phyloP scores from a whole-genome alignment of 2,797 vertebrate species.

The Apodemus agrarius region DNA sequence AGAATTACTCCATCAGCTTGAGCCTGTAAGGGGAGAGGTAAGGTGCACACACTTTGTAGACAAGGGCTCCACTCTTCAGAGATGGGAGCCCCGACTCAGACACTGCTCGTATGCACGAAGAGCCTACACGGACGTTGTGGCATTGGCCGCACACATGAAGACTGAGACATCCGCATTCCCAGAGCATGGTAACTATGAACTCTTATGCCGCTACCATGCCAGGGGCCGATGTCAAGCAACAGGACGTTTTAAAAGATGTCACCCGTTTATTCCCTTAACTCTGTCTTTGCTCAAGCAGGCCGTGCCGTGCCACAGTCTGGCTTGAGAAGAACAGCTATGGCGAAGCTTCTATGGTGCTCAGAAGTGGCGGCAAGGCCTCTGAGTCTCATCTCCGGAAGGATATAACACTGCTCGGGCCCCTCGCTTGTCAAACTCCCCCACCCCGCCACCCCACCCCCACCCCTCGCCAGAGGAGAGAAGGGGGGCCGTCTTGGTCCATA shows the following conservation, averaged over 20 bases:
- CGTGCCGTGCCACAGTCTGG: conserved; percentile 2
- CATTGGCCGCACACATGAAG: neutral
- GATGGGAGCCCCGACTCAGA: neutral
- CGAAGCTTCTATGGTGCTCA: neutral
- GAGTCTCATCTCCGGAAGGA: conserved; percentile 13
- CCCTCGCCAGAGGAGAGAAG: neutral
- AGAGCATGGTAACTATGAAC: neutral
- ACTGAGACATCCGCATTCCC: neutral
- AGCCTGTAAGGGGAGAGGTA: conserved; percentile 62
- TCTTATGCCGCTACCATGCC: neutral
- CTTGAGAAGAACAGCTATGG: conserved; percentile 30
- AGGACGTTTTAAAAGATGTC: neutral
- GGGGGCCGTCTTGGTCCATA: conserved; percentile 38
- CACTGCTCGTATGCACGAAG: neutral
- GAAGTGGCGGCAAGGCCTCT: neutral
- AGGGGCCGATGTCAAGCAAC: neutral
- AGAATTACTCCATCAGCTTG: conserved; percentile 46
- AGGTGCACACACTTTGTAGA: conserved; percentile 64
- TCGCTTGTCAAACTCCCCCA: conserved; percentile 44
- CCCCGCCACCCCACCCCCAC: no score
- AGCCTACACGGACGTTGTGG: neutral
- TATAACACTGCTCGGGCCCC: neutral
- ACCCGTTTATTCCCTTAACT: conserved; percentile 29
- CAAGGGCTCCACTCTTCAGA: conserved; percentile 60
- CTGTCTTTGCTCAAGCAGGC: neutral